Evolutionary conservation across 1,140 invertebrate species (phyloP), one percentile per base, ranked within the genome.

Genomic region (Zophobas morio): DNA sequence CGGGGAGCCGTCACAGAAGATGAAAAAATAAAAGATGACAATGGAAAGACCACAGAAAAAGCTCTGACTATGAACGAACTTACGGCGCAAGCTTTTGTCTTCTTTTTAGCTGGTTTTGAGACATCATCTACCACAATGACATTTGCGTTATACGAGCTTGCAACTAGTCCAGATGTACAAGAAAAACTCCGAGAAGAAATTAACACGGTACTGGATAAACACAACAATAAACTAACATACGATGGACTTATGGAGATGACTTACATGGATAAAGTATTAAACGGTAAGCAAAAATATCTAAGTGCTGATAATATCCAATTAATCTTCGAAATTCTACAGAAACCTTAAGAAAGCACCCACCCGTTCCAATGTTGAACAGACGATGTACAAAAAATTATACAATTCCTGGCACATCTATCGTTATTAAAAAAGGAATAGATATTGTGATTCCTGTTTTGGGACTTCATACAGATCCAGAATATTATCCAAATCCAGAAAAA

Each of bases 71-170:
- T 87, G 53, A 85, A 87, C 66, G 46, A 84, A 4, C 84, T 89
- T 20, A 86, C 90, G 0, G 89, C 89, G 0, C 89, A 92, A 82
- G 85, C 87, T 0, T 88, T 91, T 36, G 84, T 91, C 0, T 91
- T 92, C 77, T 89, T 91, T 76, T 77, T 90, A 4, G 92, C 91
- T 46, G 92, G 92, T 5, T 93, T 90, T 82, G 92, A 93, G 74
- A 92, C 93, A 0, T 91, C 92, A 0, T 88, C 90, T 1, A 88
- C 88, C 1, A 86, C 90, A 0, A 85, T 92, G 0, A 85, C 88
- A 5, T 89, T 89, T 72, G 86, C 87, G 1, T 78, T 90, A 0
- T 91, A 88, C 77, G 87, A 89, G 76, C 80, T 93, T 33, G 89
- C 92, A 0, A 82, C 87, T 4, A 46, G 6, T 46, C 42, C 42